Conservation (phyloP, 2,113 vertebrate genomes). For the Junco hyemalis region DNA sequence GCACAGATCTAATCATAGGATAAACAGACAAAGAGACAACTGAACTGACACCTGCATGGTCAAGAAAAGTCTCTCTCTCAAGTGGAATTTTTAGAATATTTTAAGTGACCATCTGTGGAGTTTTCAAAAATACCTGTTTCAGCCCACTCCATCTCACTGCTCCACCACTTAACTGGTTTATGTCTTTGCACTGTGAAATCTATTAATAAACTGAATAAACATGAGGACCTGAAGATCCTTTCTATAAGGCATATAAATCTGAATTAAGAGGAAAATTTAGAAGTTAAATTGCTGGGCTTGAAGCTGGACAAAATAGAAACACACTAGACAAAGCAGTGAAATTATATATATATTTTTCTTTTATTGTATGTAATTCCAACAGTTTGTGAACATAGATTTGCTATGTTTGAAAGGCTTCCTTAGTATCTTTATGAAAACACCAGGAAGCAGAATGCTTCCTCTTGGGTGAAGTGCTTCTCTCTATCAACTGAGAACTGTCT, state of each 20-base stretch:
- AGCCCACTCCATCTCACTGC: background rate
- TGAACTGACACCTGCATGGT: background rate
- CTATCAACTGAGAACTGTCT: background rate
- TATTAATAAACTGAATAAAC: background rate
- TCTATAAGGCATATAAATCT: background rate
- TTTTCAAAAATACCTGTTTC: background rate
- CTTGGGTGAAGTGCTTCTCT: background rate
- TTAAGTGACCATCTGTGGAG: background rate
- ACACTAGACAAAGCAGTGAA: background rate
- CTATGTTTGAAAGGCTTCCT: background rate
- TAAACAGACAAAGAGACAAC: background rate
- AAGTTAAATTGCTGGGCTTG: background rate
- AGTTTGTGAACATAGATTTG: background rate
- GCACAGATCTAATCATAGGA: background rate
- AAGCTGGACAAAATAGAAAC: background rate
- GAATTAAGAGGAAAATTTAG: background rate
- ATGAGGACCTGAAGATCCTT: background rate
- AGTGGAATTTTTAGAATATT: background rate
- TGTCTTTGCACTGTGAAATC: background rate
- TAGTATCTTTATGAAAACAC: background rate
- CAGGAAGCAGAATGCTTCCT: background rate
- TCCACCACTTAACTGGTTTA: background rate
- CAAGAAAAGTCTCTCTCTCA: background rate
- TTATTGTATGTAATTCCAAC: background rate
- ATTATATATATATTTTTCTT: background rate